A percentile compares a stretch with the other conserved stretches of the same genome.
Evolutionary conservation across 2,888 invertebrate species (phyloP).

Genomic region (Drosophila meridiana): DNA sequence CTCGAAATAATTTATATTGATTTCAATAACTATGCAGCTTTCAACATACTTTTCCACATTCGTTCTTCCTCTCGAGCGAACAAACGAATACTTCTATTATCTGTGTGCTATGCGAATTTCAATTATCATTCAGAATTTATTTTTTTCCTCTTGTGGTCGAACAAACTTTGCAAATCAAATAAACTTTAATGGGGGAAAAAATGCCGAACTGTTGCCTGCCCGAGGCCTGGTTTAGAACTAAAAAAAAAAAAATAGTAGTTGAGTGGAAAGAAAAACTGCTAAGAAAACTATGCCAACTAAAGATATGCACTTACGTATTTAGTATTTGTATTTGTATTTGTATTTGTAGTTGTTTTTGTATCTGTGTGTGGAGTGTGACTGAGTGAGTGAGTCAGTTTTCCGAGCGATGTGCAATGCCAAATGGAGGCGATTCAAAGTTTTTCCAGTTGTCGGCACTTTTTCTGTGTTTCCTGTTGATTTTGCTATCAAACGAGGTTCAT

Average conservation of each 20-base stretch:
- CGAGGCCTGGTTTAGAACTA: slow-evolving; percentile 19
- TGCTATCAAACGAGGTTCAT: slow-evolving; percentile 31
- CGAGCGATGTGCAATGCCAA: slow-evolving; percentile 8
- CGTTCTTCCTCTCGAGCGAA: background rate
- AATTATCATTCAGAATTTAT: slow-evolving; percentile 32
- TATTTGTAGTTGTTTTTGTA: background rate
- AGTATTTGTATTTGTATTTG: background rate
- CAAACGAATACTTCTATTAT: background rate
- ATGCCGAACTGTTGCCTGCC: slow-evolving; percentile 5
- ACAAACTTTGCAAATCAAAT: slow-evolving; percentile 43
- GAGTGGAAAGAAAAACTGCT: slow-evolving; percentile 27
- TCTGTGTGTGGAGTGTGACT: background rate
- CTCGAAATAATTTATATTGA: background rate
- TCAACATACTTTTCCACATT: background rate
- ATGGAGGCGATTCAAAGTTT: slow-evolving; percentile 28
- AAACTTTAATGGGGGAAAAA: slow-evolving; percentile 16
- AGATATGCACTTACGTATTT: slow-evolving; percentile 22
- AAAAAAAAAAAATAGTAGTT: slow-evolving; percentile 11
- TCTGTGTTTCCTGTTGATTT: slow-evolving; percentile 32
- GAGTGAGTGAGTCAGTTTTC: slow-evolving; percentile 4
- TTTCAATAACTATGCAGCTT: background rate
- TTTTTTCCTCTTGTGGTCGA: slow-evolving; percentile 5
- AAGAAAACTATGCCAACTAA: slow-evolving; percentile 44
- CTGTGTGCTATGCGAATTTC: slow-evolving; percentile 4
- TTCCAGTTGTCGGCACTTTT: slow-evolving; percentile 34